Conservation (phyloP, 1,140 invertebrate species). For the Meloidogyne floridensis region DNA sequence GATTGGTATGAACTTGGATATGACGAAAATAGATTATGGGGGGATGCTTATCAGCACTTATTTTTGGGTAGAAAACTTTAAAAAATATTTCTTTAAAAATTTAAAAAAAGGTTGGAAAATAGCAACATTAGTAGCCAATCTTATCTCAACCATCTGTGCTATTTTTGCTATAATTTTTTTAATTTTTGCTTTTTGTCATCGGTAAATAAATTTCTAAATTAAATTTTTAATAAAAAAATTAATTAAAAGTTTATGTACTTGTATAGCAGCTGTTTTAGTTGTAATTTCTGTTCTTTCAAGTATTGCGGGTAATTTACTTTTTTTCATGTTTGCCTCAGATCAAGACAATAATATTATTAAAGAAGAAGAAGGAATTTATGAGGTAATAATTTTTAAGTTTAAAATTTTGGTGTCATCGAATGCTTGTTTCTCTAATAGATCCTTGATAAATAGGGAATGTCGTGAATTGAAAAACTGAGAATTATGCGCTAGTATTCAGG, state of each 20-base stretch:
- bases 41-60: conserved; percentile 64
- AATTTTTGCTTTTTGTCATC: conserved; percentile 62
- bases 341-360: conserved; percentile 65
- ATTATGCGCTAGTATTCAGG: no score
- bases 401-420: no score
- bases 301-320: conserved; percentile 49
- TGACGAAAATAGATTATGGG: conserved; percentile 62
- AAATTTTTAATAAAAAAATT: no score
- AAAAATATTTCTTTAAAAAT: neutral
- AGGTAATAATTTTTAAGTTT: conserved; percentile 32
- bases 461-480: no score
- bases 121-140: conserved; percentile 55
- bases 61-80: conserved; percentile 54
- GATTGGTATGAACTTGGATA: conserved; percentile 65
- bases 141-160: conserved; percentile 50
- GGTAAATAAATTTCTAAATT: conserved; percentile 18
- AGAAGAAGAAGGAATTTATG: conserved; percentile 63
- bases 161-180: conserved; percentile 50
- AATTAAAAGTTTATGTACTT: conserved; percentile 45
- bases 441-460: no score
- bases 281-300: conserved; percentile 53
- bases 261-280: conserved; percentile 57
- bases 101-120: conserved; percentile 62
- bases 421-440: no score
- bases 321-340: conserved; percentile 60